Evolutionary conservation across 2,888 invertebrate genomes (phyloP).

Genomic region (Gisinianus flammeolus): DNA sequence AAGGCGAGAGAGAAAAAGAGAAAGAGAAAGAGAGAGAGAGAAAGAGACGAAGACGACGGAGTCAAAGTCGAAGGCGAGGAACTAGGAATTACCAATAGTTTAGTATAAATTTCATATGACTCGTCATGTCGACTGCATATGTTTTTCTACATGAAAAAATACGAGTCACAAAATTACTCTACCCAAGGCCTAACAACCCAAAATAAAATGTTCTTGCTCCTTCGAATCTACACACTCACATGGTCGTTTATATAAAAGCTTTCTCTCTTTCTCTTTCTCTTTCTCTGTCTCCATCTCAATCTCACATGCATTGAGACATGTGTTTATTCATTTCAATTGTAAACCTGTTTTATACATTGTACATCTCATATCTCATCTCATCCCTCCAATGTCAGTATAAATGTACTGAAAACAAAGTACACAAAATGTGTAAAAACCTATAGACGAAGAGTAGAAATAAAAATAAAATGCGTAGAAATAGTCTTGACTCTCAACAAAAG

Average conservation of each 20-base stretch:
- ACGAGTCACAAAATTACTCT: conserved; percentile 6
- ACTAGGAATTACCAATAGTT: conserved; percentile 6
- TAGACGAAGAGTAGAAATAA: background rate
- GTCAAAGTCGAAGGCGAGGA: background rate
- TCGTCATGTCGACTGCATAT: background rate
- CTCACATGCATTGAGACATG: no score
- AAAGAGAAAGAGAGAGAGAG: background rate
- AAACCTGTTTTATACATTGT: no score
- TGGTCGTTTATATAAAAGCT: no score
- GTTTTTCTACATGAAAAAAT: background rate
- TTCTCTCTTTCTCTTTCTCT: conserved; percentile 8
- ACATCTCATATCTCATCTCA: no score
- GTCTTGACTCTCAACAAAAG: no score
- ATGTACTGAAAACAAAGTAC: no score
- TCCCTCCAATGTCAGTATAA: no score
- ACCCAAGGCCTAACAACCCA: conserved; percentile 4
- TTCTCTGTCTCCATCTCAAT: background rate
- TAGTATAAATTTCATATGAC: conserved; percentile 17
- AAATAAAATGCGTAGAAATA: background rate
- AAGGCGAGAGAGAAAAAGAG: background rate
- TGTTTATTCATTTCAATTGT: background rate
- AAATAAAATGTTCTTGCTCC: conserved; percentile 13
- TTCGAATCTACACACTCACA: no score
- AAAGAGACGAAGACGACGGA: background rate
- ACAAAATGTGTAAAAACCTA: no score